phyloP scores from a whole-genome alignment of 2,888 invertebrate genomes.

The Drosophila ustulata region DNA sequence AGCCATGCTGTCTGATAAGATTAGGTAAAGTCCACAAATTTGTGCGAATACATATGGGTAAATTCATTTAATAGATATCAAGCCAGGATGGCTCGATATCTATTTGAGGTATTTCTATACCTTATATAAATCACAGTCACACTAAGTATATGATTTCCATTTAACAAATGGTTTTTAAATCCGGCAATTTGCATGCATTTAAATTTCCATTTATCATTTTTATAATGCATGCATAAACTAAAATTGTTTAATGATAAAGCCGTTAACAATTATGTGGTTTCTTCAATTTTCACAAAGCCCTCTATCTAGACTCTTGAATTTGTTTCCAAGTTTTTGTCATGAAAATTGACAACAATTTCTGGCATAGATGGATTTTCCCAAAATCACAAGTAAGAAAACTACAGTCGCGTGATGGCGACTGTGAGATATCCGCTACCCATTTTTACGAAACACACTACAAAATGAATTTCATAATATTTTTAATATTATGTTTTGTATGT shows the following conservation, averaged over 20 bases:
- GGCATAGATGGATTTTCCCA: background rate
- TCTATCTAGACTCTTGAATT: background rate
- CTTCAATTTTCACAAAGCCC: background rate
- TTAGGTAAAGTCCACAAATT: conserved; percentile 49
- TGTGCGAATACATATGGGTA: conserved; percentile 28
- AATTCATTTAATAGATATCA: conserved; percentile 43
- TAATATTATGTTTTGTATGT: too few species aligned
- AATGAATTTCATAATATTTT: background rate
- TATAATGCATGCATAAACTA: conserved; percentile 51
- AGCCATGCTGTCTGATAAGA: conserved; percentile 59
- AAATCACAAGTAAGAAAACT: too few species aligned
- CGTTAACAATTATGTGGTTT: background rate
- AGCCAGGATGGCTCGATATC: conserved; percentile 7
- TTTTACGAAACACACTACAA: background rate
- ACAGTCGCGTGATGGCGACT: too few species aligned
- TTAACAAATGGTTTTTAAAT: conserved; percentile 70
- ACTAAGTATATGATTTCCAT: conserved; percentile 8
- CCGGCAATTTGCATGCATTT: conserved; percentile 71
- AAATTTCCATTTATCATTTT: conserved; percentile 68
- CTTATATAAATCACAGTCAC: conserved; percentile 17
- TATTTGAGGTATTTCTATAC: conserved; percentile 10
- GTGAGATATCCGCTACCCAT: too few species aligned
- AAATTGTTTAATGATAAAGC: conserved; percentile 23
- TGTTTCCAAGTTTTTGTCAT: conserved; percentile 3
- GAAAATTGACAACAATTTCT: background rate